Conservation (phyloP, 1,140 invertebrate species). For the Archivesica marissinica region DNA sequence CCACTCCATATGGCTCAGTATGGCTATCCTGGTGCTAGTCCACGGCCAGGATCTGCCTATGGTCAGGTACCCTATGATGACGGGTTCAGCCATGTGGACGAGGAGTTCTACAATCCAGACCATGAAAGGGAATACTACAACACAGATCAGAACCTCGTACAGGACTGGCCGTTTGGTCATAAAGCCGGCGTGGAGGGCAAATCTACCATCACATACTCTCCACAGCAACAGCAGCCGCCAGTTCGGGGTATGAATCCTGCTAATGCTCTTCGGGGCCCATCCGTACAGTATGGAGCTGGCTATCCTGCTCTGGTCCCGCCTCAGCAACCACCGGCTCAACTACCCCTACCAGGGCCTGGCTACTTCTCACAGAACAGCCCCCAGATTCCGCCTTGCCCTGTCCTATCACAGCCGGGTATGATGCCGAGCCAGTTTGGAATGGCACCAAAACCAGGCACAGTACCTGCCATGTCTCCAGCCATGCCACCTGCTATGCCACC, state of each 20-base stretch:
- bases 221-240: conserved; percentile 62
- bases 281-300: conserved; percentile 73
- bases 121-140: conserved; percentile 54
- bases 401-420: not conserved
- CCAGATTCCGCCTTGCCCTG: not conserved
- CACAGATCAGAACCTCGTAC: conserved; percentile 68
- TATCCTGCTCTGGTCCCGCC: conserved; percentile 33
- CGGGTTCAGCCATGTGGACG: conserved; percentile 70
- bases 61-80: conserved; percentile 68
- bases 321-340: conserved; percentile 21
- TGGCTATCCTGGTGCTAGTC: conserved; percentile 32
- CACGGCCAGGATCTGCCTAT: conserved; percentile 52
- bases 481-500: conserved; percentile 39
- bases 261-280: conserved; percentile 74
- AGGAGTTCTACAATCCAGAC: conserved; percentile 73
- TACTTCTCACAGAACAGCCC: conserved; percentile 70
- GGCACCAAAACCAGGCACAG: conserved; percentile 20
- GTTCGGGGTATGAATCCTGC: conserved; percentile 63
- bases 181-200: conserved; percentile 71
- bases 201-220: conserved; percentile 72
- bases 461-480: conserved; percentile 3
- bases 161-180: conserved; percentile 75
- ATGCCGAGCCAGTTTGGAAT: conserved; percentile 33
- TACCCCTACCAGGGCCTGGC: conserved; percentile 70
- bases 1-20: conserved; percentile 58